phyloP scores from a whole-genome alignment of 2,888 invertebrate species.

The Danaus chrysippus region DNA sequence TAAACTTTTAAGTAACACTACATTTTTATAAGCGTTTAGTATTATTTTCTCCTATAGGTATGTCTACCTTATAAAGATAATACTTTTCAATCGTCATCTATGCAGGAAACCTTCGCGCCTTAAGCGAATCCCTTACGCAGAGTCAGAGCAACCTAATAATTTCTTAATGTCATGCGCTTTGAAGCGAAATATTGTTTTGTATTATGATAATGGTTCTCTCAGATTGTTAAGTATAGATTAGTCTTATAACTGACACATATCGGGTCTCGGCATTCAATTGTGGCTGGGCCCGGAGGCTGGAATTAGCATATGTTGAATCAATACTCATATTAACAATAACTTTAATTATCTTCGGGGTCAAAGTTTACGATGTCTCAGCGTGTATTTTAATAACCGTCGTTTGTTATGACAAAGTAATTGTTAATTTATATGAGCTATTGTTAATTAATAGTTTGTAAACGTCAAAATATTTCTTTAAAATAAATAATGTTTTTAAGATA shows the following conservation, averaged over 20 bases:
- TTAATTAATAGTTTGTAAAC: too few relatives aligned
- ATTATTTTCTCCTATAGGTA: background rate
- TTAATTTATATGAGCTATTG: slow-evolving; percentile 1
- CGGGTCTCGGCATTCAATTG: slow-evolving; percentile 39
- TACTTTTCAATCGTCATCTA: slow-evolving; percentile 7
- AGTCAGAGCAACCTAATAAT: slow-evolving; percentile 75
- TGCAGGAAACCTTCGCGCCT: slow-evolving; percentile 44
- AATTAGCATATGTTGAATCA: slow-evolving; percentile 12
- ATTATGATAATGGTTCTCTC: slow-evolving; percentile 68
- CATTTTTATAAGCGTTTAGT: slow-evolving; percentile 11
- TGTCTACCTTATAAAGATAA: background rate
- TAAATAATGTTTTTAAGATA: too few relatives aligned
- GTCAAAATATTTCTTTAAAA: too few relatives aligned
- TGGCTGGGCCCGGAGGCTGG: slow-evolving; percentile 29
- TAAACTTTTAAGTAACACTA: background rate
- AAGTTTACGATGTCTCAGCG: background rate
- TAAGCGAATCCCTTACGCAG: slow-evolving; percentile 67
- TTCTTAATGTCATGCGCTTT: slow-evolving; percentile 76
- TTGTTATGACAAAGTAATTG: background rate
- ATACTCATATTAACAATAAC: background rate
- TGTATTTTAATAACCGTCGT: background rate
- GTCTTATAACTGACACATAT: slow-evolving; percentile 45
- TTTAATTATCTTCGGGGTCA: background rate
- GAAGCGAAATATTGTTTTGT: slow-evolving; percentile 77
- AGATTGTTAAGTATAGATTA: slow-evolving; percentile 59